Percentiles rank a stretch among this genome's conserved stretches.
phyloP scores from a whole-genome alignment of 2,113 vertebrate genomes.

The Athene cunicularia region DNA sequence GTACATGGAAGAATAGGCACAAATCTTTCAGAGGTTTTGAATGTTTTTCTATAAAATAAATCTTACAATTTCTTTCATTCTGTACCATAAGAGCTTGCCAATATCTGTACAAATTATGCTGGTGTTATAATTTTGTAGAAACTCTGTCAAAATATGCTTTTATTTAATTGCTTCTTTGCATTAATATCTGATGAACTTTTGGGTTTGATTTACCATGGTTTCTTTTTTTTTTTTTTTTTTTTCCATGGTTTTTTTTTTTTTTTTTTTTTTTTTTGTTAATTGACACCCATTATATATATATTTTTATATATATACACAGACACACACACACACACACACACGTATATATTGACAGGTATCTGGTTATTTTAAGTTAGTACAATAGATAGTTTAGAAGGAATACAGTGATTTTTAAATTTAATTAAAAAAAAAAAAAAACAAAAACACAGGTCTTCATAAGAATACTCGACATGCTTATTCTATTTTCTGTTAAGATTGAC shows the following conservation, averaged over 20 bases:
- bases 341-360: background rate
- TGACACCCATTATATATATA: background rate
- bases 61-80: background rate
- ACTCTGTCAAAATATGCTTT: accelerated
- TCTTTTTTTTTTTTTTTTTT: background rate
- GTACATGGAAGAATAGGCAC: background rate
- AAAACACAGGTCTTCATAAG: background rate
- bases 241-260: background rate
- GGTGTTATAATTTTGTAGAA: background rate
- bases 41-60: background rate
- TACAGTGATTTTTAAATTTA: background rate
- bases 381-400: background rate
- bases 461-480: background rate
- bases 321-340: background rate
- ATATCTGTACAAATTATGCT: background rate
- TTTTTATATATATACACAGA: no score
- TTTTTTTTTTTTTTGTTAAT: background rate
- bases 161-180: background rate
- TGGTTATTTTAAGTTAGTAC: background rate
- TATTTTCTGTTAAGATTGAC: background rate
- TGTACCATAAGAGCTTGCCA: background rate
- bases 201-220: accelerated
- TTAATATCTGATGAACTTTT: background rate
- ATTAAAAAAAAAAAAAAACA: background rate
- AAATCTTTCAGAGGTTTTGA: background rate